Base-by-base conservation (phyloP, 1,140 invertebrate genomes). In the Drosophila mojavensis region DNA sequence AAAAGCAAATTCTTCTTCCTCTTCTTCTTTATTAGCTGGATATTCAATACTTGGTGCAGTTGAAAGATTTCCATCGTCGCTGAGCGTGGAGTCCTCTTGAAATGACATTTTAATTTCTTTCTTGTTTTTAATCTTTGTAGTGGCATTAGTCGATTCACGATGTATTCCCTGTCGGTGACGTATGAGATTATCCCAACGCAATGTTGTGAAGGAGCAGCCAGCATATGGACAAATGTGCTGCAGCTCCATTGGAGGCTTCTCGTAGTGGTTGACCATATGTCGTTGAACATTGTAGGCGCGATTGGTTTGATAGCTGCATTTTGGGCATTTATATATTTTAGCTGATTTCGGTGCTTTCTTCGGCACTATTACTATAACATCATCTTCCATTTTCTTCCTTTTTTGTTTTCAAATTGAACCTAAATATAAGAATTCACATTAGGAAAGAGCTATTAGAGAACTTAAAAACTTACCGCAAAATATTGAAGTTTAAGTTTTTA, bases 131-230 rank as follows among this genome's bases (percentile, higher is more conserved):
- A 5, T 30, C 28, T 30, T 28, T 28, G 28, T 28, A 11, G 58
- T 17, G 1, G n/a, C 17, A 5, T 59, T 11, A n/a, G 36, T 7
- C 26, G 33, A 33, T 61, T 60, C 11, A 10, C 50, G 30, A 50
- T 74, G 71, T 3, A 69, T 2, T 43, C 65, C 39, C n/a, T 55
- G 51, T 1, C 41, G 43, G 28, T 74, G 71, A 0, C 71, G 58
- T 1, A 10, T 36, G 1, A 74, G 43, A 28, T 74, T 74, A 30
- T 74, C 71, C 65, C 65, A 74, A 10, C 71, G 71, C 45, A 74
- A 15, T 24, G 60, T 36, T 10, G 28, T 9, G 11, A 62, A 62
- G 5, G 6, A 36, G 60, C 60, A 62, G 15, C 20, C 20, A 5
- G 28, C 13, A 51, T 10, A 62, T 13, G 45, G 45, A 15, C 60